Evolutionary conservation across 2,797 vertebrate genomes (phyloP).

Genomic region (Hyperoplus immaculatus): DNA sequence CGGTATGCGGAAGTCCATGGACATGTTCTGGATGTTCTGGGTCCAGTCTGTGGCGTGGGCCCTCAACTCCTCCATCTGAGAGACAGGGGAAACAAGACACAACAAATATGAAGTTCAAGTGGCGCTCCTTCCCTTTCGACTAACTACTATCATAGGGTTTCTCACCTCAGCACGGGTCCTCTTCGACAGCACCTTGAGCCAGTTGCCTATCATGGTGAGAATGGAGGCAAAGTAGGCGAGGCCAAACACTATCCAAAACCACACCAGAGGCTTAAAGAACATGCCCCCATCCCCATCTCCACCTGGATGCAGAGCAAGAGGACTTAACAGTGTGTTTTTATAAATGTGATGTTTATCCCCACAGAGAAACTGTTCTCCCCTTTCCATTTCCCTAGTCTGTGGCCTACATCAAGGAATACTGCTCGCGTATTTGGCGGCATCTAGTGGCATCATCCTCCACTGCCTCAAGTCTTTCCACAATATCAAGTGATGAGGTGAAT

Average conservation of each 20-base stretch:
- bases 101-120: neutral
- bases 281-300: conserved; percentile 68
- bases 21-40: conserved; percentile 91
- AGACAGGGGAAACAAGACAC: neutral
- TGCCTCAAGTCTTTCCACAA: no score
- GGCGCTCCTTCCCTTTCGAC: neutral
- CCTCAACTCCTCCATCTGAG: conserved; percentile 93
- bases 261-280: conserved; percentile 91
- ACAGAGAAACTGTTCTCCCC: neutral
- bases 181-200: conserved; percentile 91
- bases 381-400: neutral
- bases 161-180: conserved; percentile 92
- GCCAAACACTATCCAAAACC: conserved; percentile 95
- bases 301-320: conserved; percentile 75
- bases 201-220: conserved; percentile 95
- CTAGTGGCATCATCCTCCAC: no score
- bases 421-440: no score
- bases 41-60: conserved; percentile 95
- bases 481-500: no score
- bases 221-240: conserved; percentile 95
- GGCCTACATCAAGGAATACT: no score
- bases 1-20: conserved; percentile 85
- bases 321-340: neutral
- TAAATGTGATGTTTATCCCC: neutral
- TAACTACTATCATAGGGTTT: neutral